A percentile compares a stretch with the other conserved stretches of the same genome.
phyloP scores from a whole-genome alignment of 2,888 invertebrate species.

The Entomobrya multifasciata region DNA sequence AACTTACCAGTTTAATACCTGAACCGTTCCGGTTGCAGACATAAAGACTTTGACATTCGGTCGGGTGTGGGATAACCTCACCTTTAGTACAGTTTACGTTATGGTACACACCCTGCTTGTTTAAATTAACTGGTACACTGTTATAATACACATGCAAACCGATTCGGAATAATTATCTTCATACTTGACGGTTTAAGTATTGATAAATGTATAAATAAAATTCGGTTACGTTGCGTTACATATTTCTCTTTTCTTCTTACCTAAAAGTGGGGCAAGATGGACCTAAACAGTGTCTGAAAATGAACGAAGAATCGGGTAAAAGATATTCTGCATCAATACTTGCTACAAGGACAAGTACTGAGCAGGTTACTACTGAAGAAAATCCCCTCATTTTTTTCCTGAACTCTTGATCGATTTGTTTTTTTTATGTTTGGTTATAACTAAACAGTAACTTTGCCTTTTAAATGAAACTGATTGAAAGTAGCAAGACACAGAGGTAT shows the following conservation, averaged over 20 bases:
- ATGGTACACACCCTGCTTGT: background rate
- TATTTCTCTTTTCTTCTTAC: no score
- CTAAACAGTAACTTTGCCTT: no score
- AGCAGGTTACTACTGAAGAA: background rate
- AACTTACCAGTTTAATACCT: conserved; percentile 36
- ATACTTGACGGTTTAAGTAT: background rate
- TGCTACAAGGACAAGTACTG: background rate
- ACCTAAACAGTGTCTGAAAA: conserved; percentile 38
- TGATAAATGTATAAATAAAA: no score
- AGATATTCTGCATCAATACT: conserved; percentile 13
- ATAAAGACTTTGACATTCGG: conserved; percentile 39
- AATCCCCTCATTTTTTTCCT: background rate
- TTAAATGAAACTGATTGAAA: no score
- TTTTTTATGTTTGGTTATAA: no score
- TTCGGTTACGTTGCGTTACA: no score
- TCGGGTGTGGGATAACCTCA: background rate
- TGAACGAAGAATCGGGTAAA: background rate
- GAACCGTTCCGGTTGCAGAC: conserved; percentile 31
- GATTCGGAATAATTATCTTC: no score
- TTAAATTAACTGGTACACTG: background rate
- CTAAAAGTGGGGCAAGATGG: conserved; percentile 40
- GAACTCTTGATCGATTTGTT: no score
- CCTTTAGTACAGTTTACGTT: conserved; percentile 19
- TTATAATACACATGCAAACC: no score
- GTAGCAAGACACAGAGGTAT: no score